Evolutionary conservation across 23 tunicate species (phyloP).

Genomic region (Oikopleura dioica): DNA sequence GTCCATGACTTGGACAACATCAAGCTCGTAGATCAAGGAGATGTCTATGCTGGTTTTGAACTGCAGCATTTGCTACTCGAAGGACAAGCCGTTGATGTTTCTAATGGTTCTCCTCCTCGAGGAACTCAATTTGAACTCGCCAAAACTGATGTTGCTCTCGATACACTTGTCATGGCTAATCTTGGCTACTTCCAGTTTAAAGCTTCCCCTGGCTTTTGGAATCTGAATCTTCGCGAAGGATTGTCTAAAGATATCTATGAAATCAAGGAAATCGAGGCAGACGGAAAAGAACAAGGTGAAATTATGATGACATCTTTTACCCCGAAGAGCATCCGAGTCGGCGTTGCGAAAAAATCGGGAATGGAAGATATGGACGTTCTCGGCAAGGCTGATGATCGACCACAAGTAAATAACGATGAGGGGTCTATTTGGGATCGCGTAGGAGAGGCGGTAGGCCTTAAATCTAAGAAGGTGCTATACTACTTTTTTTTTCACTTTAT

Average conservation of each 20-base stretch:
- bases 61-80: conserved; percentile 68
- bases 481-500: too few species aligned
- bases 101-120: conserved; percentile 73
- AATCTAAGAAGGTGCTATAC: too few species aligned
- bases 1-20: conserved; percentile 86
- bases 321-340: neutral
- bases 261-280: conserved; percentile 3
- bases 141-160: conserved; percentile 26
- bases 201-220: conserved; percentile 86
- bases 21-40: conserved; percentile 16
- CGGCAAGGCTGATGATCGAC: conserved; percentile 29
- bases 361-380: conserved; percentile 29
- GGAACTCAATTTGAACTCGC: conserved; percentile 91
- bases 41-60: conserved; percentile 49
- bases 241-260: conserved; percentile 53
- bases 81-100: conserved; percentile 68
- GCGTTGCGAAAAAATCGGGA: conserved; percentile 64
- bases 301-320: neutral
- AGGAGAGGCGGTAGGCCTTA: conserved; percentile 26
- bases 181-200: conserved; percentile 91
- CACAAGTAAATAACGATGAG: conserved; percentile 21
- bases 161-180: conserved; percentile 96
- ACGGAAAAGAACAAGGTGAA: neutral
- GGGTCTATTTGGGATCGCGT: conserved; percentile 68
- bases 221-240: conserved; percentile 63